Evolutionary conservation across 2,888 invertebrate species (phyloP).

Genomic region (Chirona hameri): DNA sequence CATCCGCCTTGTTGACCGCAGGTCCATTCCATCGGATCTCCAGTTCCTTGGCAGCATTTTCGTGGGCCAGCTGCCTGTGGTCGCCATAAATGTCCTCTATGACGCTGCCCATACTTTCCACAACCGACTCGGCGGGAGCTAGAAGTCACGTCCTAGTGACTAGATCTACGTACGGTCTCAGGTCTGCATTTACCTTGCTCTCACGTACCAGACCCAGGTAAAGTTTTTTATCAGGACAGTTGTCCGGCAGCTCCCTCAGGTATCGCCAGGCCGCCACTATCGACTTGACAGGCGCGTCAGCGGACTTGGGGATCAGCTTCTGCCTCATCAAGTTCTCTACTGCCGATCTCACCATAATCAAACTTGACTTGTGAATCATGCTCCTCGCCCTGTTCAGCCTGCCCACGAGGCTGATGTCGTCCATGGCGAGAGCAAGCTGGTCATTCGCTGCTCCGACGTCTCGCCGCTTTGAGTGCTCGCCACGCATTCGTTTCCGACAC

Average conservation of each 20-base stretch:
- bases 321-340: neutral
- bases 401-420: neutral
- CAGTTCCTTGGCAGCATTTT: neutral
- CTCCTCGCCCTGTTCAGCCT: neutral
- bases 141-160: neutral
- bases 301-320: neutral
- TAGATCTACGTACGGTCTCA: neutral
- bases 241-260: neutral
- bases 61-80: neutral
- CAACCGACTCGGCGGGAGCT: neutral
- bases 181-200: neutral
- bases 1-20: neutral
- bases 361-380: neutral
- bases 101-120: neutral
- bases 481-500: too few species aligned
- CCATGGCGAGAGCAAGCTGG: neutral
- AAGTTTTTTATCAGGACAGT: neutral
- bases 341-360: neutral
- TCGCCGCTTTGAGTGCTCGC: too few species aligned
- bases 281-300: neutral
- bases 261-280: neutral
- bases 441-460: neutral
- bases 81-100: neutral
- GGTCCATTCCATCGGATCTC: neutral
- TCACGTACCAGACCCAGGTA: neutral